Conservation (phyloP, 1,140 invertebrate genomes). For the Galleria mellonella region DNA sequence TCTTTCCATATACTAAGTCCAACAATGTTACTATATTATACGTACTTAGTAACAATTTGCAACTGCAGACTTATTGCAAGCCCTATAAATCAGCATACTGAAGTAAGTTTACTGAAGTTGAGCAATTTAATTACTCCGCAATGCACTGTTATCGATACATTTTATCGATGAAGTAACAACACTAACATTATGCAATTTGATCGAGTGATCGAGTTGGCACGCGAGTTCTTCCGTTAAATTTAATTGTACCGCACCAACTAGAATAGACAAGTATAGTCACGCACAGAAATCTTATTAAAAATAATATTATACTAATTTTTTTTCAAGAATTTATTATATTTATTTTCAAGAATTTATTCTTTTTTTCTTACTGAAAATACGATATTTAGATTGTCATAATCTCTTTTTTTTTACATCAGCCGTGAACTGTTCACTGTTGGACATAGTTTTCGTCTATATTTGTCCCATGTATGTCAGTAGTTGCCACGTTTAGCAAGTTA, state of each 20-base stretch:
- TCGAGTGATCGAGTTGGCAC: conserved; percentile 22
- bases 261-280: conserved; percentile 5
- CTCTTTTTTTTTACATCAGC: too few relatives aligned
- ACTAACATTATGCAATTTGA: conserved; percentile 25
- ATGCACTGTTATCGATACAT: conserved; percentile 21
- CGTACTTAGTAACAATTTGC: background rate
- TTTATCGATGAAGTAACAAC: conserved; percentile 28
- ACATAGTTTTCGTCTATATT: too few relatives aligned
- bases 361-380: too few relatives aligned
- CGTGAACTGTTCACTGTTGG: too few relatives aligned
- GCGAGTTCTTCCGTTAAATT: conserved; percentile 51
- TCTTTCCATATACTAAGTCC: background rate
- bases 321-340: too few relatives aligned
- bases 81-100: too few relatives aligned
- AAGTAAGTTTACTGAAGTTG: conserved; percentile 9
- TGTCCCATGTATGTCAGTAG: too few relatives aligned
- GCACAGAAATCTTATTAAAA: too few relatives aligned
- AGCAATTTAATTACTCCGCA: conserved; percentile 21
- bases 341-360: too few relatives aligned
- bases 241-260: conserved; percentile 27
- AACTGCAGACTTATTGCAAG: background rate
- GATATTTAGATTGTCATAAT: too few relatives aligned
- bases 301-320: too few relatives aligned
- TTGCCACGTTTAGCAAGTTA: too few relatives aligned
- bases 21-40: background rate